Evolutionary conservation across 2,113 vertebrate genomes (phyloP).

Genomic region (Corydoras maculifer): DNA sequence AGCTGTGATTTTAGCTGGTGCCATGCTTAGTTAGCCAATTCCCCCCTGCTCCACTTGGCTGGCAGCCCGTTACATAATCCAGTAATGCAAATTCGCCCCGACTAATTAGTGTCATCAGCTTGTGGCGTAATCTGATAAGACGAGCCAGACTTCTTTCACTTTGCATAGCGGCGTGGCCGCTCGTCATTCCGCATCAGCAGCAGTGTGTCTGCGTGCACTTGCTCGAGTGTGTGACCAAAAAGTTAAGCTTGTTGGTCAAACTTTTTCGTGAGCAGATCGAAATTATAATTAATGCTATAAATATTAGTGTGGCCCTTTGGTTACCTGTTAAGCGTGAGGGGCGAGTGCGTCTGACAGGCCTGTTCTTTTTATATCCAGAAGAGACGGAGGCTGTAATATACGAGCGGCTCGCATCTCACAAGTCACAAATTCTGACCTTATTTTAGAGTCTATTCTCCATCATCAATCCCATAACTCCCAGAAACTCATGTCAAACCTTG

Average conservation of each 20-base stretch:
- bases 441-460: slow-evolving; percentile 49
- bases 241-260: slow-evolving; percentile 28
- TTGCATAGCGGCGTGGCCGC: background rate
- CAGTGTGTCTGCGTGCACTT: background rate
- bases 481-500: background rate
- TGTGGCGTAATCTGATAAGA: slow-evolving; percentile 65
- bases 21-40: slow-evolving; percentile 63
- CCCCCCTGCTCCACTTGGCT: slow-evolving; percentile 28
- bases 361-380: slow-evolving; percentile 10
- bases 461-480: slow-evolving; percentile 26
- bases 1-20: slow-evolving; percentile 72
- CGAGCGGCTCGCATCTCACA: slow-evolving; percentile 45
- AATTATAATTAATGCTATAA: slow-evolving; percentile 37
- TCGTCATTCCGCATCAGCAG: background rate
- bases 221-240: background rate
- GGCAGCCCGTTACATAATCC: slow-evolving; percentile 67
- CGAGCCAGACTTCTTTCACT: slow-evolving; percentile 40
- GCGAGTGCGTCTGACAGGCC: slow-evolving; percentile 50
- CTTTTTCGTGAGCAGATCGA: slow-evolving; percentile 46
- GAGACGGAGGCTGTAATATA: slow-evolving; percentile 42
- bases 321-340: slow-evolving; percentile 26
- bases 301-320: slow-evolving; percentile 32
- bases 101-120: slow-evolving; percentile 71
- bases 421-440: slow-evolving; percentile 54
- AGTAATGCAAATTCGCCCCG: slow-evolving; percentile 67